Evolutionary conservation across 2,888 invertebrate genomes (phyloP), one percentile per base, ranked within the genome.

Genomic region (Anaspis maculata): DNA sequence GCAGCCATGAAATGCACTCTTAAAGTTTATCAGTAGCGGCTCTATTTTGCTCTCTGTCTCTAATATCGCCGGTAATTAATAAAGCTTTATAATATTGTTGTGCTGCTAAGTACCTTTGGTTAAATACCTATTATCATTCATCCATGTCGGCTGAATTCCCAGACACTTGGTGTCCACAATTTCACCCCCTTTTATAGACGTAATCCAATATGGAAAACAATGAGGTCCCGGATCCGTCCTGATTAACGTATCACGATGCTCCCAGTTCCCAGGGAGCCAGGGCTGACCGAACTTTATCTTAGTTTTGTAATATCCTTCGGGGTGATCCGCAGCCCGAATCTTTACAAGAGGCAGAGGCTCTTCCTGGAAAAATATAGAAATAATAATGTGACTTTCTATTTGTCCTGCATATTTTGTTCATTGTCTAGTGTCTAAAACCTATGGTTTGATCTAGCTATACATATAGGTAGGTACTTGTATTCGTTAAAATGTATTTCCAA

Each of bases 141-240:
- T 86, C 89, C 90, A 90, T 13, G 81, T 83, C 0, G 89, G 88
- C 56, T 83, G 79, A 41, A 86, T 83, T 56, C 79, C 79, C 13
- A 90, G 64, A 54, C 89, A 89, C 48, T 80, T 76, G 30, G 72
- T 72, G 25, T 78, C 70, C 15, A 76, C 62, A 39, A 82, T 72
- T 12, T 68, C 39, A 16, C 50, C 69, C n/a, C 60, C 62, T 44
- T 74, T 71, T 25, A 71, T 72, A n/a, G 82, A 77, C 9, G 77
- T 79, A 10, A 79, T 75, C 74, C 82, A 83, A 32, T 77, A 82
- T 51, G 80, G 77, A 15, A 83, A 66, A 51, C 84, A 85, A 49
- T 72, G 73, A 9, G 70, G 69, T 10, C 69, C 72, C 12, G 54
- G 46, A 16, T 59, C 58, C 3, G 57, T 51, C 23, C 37, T 44